Conservation (phyloP, 1,140 invertebrate species). For the Gerris buenoi region DNA sequence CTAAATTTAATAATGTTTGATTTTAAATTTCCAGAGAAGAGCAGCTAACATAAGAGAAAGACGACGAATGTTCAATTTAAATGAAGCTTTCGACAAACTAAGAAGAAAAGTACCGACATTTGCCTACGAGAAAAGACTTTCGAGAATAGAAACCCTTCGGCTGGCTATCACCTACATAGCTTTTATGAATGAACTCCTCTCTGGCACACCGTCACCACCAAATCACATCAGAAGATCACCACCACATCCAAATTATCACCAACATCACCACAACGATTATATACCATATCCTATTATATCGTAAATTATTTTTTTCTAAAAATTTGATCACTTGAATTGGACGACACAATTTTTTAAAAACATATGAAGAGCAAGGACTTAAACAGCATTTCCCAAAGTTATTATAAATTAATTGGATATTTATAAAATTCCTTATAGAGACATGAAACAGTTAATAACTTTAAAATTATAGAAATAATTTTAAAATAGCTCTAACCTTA, state of each 20-base stretch:
- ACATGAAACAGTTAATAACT: too few species aligned
- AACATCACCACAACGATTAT: constrained; percentile 22
- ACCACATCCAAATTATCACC: constrained; percentile 20
- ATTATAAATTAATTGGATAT: too few species aligned
- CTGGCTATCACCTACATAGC: constrained; percentile 96
- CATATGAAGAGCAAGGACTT: too few species aligned
- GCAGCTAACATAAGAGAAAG: constrained; percentile 90
- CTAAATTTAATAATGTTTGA: too few species aligned
- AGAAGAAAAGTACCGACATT: constrained; percentile 92
- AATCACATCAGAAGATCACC: constrained; percentile 20
- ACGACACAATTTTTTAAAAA: too few species aligned
- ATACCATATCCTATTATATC: constrained; percentile 23
- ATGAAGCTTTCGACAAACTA: constrained; percentile 90
- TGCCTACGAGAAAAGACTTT: constrained; percentile 94
- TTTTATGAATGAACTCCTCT: constrained; percentile 83
- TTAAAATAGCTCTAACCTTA: too few species aligned
- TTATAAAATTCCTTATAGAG: too few species aligned
- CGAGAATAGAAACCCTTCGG: constrained; percentile 91
- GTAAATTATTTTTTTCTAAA: too few species aligned
- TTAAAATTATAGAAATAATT: too few species aligned
- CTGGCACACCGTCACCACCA: constrained; percentile 26
- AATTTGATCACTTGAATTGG: too few species aligned
- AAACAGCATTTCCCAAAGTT: too few species aligned
- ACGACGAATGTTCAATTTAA: constrained; percentile 90
- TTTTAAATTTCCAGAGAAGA: constrained; percentile 43